Percentiles rank a stretch among this genome's conserved stretches.
Evolutionary conservation across 2,797 vertebrate genomes (phyloP).

Genomic region (Apogon hyalosoma): DNA sequence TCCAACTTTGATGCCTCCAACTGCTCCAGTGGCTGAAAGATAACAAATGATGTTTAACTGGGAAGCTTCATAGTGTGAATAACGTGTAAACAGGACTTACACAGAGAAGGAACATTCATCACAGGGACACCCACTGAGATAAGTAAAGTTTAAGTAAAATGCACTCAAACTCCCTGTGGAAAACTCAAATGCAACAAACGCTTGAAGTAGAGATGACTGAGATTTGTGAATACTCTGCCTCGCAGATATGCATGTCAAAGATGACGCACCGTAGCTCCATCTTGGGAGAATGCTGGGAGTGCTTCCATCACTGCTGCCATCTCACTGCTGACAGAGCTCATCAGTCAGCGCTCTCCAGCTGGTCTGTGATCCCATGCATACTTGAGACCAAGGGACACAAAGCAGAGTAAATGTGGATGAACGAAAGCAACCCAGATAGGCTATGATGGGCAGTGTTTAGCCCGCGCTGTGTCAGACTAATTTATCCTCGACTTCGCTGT

Average conservation of each 20-base stretch:
- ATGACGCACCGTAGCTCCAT: conserved; percentile 48
- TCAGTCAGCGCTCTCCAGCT: conserved; percentile 63
- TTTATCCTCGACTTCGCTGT: conserved; percentile 60
- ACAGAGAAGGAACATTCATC: neutral
- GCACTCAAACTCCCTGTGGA: neutral
- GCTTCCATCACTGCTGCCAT: conserved; percentile 45
- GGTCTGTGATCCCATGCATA: conserved; percentile 48
- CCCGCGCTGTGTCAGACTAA: conserved; percentile 59
- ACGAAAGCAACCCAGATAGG: conserved; percentile 17
- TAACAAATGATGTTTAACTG: neutral
- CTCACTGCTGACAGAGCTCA: conserved; percentile 56
- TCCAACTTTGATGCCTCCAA: too few species aligned
- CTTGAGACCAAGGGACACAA: conserved; percentile 47
- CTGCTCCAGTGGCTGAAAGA: too few species aligned
- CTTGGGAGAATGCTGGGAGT: conserved; percentile 40
- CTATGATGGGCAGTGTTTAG: conserved; percentile 59
- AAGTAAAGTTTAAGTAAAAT: neutral
- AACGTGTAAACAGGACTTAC: neutral
- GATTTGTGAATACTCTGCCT: conserved; percentile 30
- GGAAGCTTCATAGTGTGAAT: neutral
- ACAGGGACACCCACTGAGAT: neutral
- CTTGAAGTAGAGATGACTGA: conserved; percentile 17
- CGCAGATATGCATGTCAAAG: conserved; percentile 20
- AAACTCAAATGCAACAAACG: conserved; percentile 7
- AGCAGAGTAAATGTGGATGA: conserved; percentile 48